Base-by-base conservation (phyloP, 2,797 vertebrate species). In the Pangasius larnaudii region DNA sequence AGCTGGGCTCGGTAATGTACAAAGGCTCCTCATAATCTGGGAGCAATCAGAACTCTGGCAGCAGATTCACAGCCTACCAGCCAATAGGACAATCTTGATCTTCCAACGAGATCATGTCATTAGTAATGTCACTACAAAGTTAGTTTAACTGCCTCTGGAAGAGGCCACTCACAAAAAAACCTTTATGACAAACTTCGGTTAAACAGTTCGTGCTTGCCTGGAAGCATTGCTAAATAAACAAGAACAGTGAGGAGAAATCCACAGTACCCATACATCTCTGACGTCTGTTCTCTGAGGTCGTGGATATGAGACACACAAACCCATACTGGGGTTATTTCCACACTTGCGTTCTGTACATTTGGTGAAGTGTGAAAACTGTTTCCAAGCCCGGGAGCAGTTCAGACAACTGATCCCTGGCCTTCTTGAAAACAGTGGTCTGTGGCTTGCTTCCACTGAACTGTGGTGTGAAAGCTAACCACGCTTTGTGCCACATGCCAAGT, bases 1-100 rank as follows among this genome's bases (percentile, higher is more conserved):
- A 93, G 89, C 90, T 91, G 90, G 91, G 90, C 92, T 88, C 58
- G 36, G 87, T 89, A 84, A 86, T 86, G 61, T 49, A 79, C 63
- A 85, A 90, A 90, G 88, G 85, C 85, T 87, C 80, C 81, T 67
- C 42, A 24, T 42, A 89, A 89, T 83, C 90, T 92, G 90, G 87
- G 90, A 90, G 83, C 83, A 91, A 91, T 91, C 86, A 93, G 84
- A 6, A 67, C 24, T 72, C 85, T 80, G 88, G 88, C 86, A 86
- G 16, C 33, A 87, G 88, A 90, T 63, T 86, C 83, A 10, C 9
- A 39, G 36, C 86, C 81, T 78, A 85, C 85, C 51, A 42, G 84
- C 67, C 16, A 53, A 80, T 39, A 42, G 74, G 78, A 51, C n/a
- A 53, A 87, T 65, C 71, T 36, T 18, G 9, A 78, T 79, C 80